phyloP scores from a whole-genome alignment of 2,113 vertebrate species.

The Girardinichthys multiradiatus region DNA sequence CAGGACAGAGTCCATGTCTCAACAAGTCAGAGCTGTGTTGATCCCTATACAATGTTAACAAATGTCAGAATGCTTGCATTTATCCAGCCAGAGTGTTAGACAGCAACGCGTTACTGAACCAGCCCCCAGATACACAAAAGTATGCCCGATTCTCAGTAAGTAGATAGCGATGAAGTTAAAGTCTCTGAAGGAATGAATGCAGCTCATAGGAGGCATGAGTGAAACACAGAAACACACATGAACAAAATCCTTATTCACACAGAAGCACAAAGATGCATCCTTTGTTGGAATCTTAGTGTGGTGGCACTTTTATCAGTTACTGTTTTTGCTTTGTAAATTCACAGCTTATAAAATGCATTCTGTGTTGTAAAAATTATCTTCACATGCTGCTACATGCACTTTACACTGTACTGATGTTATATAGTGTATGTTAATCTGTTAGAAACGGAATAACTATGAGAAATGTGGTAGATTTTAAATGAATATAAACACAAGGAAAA shows the following conservation, averaged over 20 bases:
- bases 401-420: too few species aligned
- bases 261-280: background rate
- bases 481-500: too few species aligned
- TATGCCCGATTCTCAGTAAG: background rate
- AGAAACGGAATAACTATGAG: too few species aligned
- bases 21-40: background rate
- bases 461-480: too few species aligned
- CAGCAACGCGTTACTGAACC: background rate
- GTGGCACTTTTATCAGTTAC: background rate
- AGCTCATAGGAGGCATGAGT: background rate
- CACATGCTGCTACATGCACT: too few species aligned
- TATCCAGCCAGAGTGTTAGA: background rate
- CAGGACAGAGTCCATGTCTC: background rate
- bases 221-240: slow-evolving; percentile 3
- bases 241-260: too few species aligned
- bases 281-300: background rate
- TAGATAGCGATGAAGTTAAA: background rate
- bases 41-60: background rate
- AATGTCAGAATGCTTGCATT: background rate
- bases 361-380: too few species aligned
- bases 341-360: too few species aligned
- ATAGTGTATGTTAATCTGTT: too few species aligned
- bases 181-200: slow-evolving; percentile 11
- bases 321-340: too few species aligned
- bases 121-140: background rate